phyloP scores from a whole-genome alignment of 2,113 vertebrate genomes.

The Oxyruncus cristatus region DNA sequence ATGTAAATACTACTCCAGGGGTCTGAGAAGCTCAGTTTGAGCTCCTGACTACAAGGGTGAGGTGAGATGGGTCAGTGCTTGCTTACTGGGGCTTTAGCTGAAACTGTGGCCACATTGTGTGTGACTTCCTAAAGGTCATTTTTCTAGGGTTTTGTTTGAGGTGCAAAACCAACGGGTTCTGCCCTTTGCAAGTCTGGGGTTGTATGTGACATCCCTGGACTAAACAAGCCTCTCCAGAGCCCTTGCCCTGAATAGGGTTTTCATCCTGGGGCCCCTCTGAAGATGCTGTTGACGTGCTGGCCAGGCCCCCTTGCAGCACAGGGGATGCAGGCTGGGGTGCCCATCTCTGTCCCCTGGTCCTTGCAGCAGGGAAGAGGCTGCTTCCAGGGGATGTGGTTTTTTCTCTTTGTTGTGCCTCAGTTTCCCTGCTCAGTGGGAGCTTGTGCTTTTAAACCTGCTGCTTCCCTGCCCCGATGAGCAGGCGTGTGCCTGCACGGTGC shows the following conservation, averaged over 20 bases:
- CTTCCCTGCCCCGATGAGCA: fast-evolving
- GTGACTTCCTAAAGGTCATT: not conserved
- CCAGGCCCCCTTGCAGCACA: not conserved
- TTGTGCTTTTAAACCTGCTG: not conserved
- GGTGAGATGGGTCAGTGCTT: fast-evolving
- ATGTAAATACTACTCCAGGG: not conserved
- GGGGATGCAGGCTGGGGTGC: fast-evolving
- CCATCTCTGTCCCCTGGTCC: fast-evolving
- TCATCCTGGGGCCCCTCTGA: fast-evolving
- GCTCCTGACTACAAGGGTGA: fast-evolving
- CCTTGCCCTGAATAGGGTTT: fast-evolving
- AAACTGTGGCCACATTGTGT: fast-evolving
- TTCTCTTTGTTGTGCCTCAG: not conserved
- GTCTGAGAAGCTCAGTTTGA: not conserved
- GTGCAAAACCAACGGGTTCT: not conserved
- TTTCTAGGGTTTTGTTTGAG: not conserved
- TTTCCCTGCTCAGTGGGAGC: not conserved
- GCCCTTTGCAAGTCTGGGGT: not conserved
- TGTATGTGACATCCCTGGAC: fast-evolving
- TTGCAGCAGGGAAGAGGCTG: not conserved
- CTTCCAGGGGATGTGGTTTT: not conserved
- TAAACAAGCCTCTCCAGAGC: not conserved
- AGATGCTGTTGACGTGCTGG: not conserved
- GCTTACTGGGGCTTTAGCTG: not conserved
- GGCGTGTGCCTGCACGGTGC: fast-evolving